Conservation (phyloP, 2,797 vertebrate species). For the Gymnopithys bicolor region DNA sequence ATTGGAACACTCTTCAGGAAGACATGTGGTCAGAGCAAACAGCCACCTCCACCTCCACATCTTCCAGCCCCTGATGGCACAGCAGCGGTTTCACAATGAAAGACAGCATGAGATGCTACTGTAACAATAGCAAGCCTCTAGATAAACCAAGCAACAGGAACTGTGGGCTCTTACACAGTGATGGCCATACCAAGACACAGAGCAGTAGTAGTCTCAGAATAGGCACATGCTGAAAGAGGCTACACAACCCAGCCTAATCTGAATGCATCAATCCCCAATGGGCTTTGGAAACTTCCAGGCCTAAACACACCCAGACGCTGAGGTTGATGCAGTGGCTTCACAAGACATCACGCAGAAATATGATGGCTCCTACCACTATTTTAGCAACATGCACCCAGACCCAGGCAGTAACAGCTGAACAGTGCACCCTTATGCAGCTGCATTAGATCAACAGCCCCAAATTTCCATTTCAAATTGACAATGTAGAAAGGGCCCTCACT, state of each 20-base stretch:
- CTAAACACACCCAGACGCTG: not conserved
- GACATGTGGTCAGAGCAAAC: rapidly evolving
- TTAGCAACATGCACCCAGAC: not conserved
- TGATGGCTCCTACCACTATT: not conserved
- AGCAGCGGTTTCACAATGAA: not conserved
- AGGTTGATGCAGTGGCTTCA: not conserved
- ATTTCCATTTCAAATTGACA: not conserved
- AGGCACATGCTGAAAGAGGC: not conserved
- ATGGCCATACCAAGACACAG: not conserved
- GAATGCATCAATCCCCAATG: not conserved
- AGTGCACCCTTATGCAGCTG: rapidly evolving
- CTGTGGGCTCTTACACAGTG: not conserved
- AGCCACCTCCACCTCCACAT: not conserved
- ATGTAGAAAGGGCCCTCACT: not conserved
- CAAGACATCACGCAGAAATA: not conserved
- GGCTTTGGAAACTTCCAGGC: not conserved
- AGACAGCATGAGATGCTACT: not conserved
- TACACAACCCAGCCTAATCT: not conserved
- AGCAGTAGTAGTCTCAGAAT: not conserved
- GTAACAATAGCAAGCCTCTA: not conserved
- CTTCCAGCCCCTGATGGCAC: not conserved
- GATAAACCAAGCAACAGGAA: not conserved
- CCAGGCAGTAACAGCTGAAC: not conserved
- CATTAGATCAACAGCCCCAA: not conserved
- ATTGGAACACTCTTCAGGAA: not conserved